Percentiles rank a stretch among this genome's conserved stretches.
These are phyloP conservation scores for Grapholita molesta DNA, from an alignment of 1,140 invertebrate genomes.

Conservation along the genomic window DNA sequence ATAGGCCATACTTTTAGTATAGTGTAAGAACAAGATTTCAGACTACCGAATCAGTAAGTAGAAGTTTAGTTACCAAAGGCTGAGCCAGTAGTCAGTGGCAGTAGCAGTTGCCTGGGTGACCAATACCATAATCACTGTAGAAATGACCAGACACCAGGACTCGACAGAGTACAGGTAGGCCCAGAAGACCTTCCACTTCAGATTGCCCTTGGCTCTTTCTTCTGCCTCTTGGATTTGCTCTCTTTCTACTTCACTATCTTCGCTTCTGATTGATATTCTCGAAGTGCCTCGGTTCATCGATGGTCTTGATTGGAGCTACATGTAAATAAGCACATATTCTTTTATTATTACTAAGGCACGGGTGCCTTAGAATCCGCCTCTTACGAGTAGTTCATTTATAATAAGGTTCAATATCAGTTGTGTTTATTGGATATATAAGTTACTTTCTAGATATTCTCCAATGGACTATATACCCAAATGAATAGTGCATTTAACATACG, in stretches of 20 bases:
- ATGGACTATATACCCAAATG: too few species aligned
- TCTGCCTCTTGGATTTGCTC: conserved; percentile 70
- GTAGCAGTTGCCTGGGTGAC: conserved; percentile 85
- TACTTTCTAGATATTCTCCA: too few species aligned
- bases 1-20: conserved; percentile 35
- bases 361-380: too few species aligned
- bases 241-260: conserved; percentile 54
- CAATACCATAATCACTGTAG: conserved; percentile 80
- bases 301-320: conserved; percentile 34
- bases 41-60: neutral
- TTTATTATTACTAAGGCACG: too few species aligned
- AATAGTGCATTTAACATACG: too few species aligned
- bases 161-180: conserved; percentile 85
- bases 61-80: conserved; percentile 81
- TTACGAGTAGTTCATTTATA: too few species aligned
- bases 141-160: conserved; percentile 77
- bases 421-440: too few species aligned
- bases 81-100: conserved; percentile 88
- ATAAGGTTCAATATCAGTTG: too few species aligned
- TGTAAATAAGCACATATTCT: neutral
- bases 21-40: conserved; percentile 36
- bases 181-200: conserved; percentile 79
- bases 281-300: conserved; percentile 47
- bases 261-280: conserved; percentile 50
- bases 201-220: conserved; percentile 76